These are phyloP conservation scores for Erythrocercus mccallii DNA, from an alignment of 2,113 vertebrate genomes.

Conservation along the genomic window DNA sequence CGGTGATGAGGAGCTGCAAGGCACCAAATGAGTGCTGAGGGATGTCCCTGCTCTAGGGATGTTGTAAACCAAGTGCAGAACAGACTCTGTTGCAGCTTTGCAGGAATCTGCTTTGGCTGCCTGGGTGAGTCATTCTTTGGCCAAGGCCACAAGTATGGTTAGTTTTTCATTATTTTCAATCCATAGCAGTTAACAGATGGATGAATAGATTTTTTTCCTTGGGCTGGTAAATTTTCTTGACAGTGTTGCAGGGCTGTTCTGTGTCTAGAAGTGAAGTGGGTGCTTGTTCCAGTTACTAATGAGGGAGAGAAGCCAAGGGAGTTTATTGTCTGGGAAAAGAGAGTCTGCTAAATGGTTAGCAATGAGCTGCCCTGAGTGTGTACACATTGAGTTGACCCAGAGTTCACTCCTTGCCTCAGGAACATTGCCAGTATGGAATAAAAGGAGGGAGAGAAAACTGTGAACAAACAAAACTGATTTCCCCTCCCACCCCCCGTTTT, in stretches of 20 bases:
- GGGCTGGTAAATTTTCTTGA: constrained; percentile 47
- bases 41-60: not conserved
- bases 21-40: not conserved
- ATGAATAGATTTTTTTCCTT: constrained; percentile 21
- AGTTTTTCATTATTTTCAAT: constrained; percentile 31
- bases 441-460: constrained; percentile 11
- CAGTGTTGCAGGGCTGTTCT: constrained; percentile 22
- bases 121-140: constrained; percentile 45
- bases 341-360: not conserved
- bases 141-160: not conserved
- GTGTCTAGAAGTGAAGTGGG: constrained; percentile 10
- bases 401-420: not conserved
- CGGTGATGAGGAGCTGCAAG: not conserved
- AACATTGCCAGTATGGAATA: not conserved
- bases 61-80: not conserved
- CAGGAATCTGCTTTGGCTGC: constrained; percentile 14
- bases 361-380: not conserved
- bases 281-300: constrained; percentile 47
- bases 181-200: constrained; percentile 15
- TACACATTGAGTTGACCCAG: constrained; percentile 19
- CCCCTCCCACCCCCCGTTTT: not conserved
- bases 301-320: constrained; percentile 26
- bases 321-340: constrained; percentile 5
- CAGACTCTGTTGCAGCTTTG: not conserved
- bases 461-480: not conserved